A percentile compares a stretch with the other conserved stretches of the same genome.
Conservation (phyloP, 2,797 vertebrate genomes). For the Mastacembelus armatus region DNA sequence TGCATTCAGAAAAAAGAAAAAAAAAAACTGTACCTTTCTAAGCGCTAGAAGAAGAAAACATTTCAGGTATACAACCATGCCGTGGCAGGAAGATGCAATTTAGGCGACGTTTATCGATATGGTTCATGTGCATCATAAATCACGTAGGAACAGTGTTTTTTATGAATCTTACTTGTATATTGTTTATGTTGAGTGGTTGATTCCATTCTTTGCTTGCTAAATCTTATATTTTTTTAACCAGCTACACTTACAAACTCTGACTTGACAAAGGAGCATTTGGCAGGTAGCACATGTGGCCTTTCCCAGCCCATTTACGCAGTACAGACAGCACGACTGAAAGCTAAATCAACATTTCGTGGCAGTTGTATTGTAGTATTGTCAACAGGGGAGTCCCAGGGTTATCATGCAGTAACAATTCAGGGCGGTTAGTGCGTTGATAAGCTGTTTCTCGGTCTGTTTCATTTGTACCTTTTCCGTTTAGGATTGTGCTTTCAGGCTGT, state of each 20-base stretch:
- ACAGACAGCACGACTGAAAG: not conserved
- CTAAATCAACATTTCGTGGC: not conserved
- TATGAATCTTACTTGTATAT: too few species aligned
- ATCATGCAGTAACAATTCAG: not conserved
- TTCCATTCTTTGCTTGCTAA: constrained; percentile 1
- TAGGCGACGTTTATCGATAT: not conserved
- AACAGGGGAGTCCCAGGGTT: not conserved
- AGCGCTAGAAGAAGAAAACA: not conserved
- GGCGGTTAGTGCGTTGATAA: constrained; percentile 6
- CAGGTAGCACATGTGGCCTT: constrained; percentile 18
- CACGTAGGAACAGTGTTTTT: constrained; percentile 12
- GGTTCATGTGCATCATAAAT: not conserved
- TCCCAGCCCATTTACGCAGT: constrained; percentile 14
- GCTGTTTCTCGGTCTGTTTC: constrained; percentile 14
- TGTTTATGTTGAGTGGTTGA: too few species aligned
- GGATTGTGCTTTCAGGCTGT: constrained; percentile 46
- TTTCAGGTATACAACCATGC: constrained; percentile 22
- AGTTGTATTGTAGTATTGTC: not conserved
- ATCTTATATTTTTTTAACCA: constrained; percentile 6
- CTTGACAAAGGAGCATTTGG: constrained; percentile 20
- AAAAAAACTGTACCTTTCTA: not conserved
- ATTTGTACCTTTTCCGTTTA: constrained; percentile 48
- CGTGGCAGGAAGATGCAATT: constrained; percentile 5
- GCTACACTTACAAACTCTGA: constrained; percentile 6
- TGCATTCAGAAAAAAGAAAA: constrained; percentile 19